Evolutionary conservation across 30 jellyfish, hydroid and myxozoan genomes (phyloP).

Genomic region (Pelagia noctiluca): DNA sequence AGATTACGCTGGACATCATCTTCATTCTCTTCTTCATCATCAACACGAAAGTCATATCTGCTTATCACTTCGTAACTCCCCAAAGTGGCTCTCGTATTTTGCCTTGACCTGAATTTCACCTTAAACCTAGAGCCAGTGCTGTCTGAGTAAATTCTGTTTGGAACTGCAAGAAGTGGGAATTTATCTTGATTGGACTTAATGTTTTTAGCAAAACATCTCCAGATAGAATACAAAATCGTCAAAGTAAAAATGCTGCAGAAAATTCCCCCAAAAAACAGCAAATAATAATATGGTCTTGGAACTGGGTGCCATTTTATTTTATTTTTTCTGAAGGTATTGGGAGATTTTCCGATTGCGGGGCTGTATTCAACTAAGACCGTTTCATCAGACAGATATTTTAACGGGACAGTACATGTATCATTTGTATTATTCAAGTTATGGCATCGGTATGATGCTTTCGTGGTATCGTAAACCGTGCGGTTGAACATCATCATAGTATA

Average conservation of each 20-base stretch:
- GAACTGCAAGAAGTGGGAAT: not conserved
- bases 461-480: conserved; percentile 68
- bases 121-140: conserved; percentile 14
- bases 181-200: not conserved
- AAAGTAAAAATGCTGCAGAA: conserved; percentile 24
- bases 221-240: conserved; percentile 66
- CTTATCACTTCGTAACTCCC: conserved; percentile 55
- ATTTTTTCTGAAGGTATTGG: conserved; percentile 55
- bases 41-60: conserved; percentile 19
- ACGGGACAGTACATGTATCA: conserved; percentile 61
- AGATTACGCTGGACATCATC: conserved; percentile 14
- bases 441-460: conserved; percentile 57
- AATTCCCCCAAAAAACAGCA: conserved; percentile 73
- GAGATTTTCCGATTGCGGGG: conserved; percentile 1
- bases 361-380: conserved; percentile 55
- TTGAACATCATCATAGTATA: conserved; percentile 48
- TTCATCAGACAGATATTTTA: conserved; percentile 62
- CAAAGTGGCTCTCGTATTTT: conserved; percentile 40
- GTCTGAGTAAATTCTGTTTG: not conserved
- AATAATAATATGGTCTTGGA: conserved; percentile 66
- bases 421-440: not conserved
- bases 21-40: conserved; percentile 29
- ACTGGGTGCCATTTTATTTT: conserved; percentile 42
- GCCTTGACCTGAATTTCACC: conserved; percentile 28
- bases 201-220: conserved; percentile 53